Conservation (phyloP, 2,888 invertebrate genomes). For the Prenolepis imparis region DNA sequence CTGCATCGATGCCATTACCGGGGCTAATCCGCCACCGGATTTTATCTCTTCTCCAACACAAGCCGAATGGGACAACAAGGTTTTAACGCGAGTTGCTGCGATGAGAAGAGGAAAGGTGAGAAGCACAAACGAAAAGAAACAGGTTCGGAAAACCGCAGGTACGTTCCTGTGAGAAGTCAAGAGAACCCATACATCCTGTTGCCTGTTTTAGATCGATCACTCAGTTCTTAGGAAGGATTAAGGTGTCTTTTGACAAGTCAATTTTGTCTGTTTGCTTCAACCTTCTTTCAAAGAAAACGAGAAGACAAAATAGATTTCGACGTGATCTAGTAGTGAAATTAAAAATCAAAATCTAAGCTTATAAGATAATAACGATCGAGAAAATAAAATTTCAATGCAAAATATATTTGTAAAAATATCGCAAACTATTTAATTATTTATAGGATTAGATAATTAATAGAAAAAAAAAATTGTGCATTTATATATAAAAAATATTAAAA, state of each 20-base stretch:
- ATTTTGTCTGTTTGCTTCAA: slow-evolving; percentile 60
- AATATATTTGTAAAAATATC: not conserved
- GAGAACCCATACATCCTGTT: slow-evolving; percentile 58
- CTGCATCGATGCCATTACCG: slow-evolving; percentile 69
- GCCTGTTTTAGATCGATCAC: slow-evolving; percentile 73
- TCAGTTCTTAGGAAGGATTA: slow-evolving; percentile 55
- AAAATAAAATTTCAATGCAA: not conserved
- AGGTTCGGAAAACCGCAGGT: slow-evolving; percentile 34
- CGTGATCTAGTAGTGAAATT: not conserved
- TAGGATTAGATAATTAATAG: not conserved
- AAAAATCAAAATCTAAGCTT: slow-evolving; percentile 1
- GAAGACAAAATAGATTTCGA: slow-evolving; percentile 32
- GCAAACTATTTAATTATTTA: not conserved
- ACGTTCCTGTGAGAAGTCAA: slow-evolving; percentile 25
- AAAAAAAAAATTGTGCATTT: not conserved
- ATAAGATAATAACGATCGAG: not conserved
- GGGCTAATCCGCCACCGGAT: slow-evolving; percentile 74
- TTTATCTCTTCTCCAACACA: slow-evolving; percentile 70
- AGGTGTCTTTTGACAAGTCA: slow-evolving; percentile 75
- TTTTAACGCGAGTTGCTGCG: slow-evolving; percentile 37
- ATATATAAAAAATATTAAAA: not conserved
- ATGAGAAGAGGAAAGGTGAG: slow-evolving; percentile 33
- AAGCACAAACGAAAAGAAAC: slow-evolving; percentile 41
- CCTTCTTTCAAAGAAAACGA: slow-evolving; percentile 62
- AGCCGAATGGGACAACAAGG: slow-evolving; percentile 69